Conservation (phyloP, 1,140 invertebrate species). For the Drosophila parvula region DNA sequence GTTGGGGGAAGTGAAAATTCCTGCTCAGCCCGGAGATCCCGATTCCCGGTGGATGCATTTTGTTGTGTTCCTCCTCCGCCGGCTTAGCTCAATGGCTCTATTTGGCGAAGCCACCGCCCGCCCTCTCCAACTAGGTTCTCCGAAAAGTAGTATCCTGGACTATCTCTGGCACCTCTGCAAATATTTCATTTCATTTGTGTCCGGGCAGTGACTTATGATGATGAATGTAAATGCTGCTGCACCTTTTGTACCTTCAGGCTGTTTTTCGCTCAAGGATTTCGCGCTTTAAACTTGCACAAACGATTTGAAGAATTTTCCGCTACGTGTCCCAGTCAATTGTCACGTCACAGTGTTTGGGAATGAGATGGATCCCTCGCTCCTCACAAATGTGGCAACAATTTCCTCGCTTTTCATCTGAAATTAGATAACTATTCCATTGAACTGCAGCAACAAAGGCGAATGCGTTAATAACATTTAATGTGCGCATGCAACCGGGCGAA, state of each 20-base stretch:
- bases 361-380: background rate
- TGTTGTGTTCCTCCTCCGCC: conserved; percentile 55
- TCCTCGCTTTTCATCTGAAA: conserved; percentile 52
- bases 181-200: conserved; percentile 80
- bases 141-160: conserved; percentile 14
- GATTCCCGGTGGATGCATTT: conserved; percentile 56
- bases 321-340: conserved; percentile 70
- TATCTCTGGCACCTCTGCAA: conserved; percentile 48
- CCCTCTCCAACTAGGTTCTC: background rate
- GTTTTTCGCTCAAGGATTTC: conserved; percentile 36
- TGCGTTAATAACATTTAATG: conserved; percentile 82
- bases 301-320: conserved; percentile 10
- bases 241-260: conserved; percentile 56
- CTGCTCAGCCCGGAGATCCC: conserved; percentile 50
- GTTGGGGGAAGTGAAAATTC: conserved; percentile 71
- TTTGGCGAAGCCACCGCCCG: conserved; percentile 21
- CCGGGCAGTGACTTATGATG: conserved; percentile 83
- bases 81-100: conserved; percentile 57
- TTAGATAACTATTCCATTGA: conserved; percentile 78
- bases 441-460: conserved; percentile 48
- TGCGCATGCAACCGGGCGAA: conserved; percentile 16
- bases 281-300: conserved; percentile 49
- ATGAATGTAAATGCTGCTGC: conserved; percentile 77
- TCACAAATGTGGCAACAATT: conserved; percentile 51
- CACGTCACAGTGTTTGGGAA: conserved; percentile 65